phyloP scores from a whole-genome alignment of 2,888 invertebrate genomes.

The Cataglyphis albicans region DNA sequence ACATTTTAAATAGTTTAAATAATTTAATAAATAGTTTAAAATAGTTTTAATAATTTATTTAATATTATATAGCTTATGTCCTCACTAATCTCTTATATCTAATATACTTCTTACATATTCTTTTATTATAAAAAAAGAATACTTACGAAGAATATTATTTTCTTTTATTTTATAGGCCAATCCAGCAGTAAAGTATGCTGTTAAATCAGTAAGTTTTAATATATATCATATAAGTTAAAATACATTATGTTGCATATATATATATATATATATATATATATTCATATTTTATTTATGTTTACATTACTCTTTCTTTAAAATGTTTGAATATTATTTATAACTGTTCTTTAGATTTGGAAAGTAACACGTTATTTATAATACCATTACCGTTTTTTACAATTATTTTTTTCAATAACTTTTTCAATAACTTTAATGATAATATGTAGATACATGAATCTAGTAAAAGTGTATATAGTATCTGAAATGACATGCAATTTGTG shows the following conservation, averaged over 20 bases:
- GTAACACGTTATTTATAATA: too few species aligned
- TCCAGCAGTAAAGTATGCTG: conserved; percentile 97
- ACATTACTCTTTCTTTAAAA: not conserved
- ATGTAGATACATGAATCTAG: too few species aligned
- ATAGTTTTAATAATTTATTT: not conserved
- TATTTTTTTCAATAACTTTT: too few species aligned
- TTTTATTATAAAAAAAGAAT: conserved; percentile 8
- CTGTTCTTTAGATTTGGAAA: not conserved
- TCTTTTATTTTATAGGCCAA: conserved; percentile 91
- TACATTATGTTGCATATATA: conserved; percentile 6
- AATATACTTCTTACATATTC: not conserved
- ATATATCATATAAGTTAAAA: conserved; percentile 9
- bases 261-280: not conserved
- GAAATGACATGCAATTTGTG: too few species aligned
- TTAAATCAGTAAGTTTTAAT: conserved; percentile 94
- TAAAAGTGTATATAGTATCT: too few species aligned
- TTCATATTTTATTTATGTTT: too few species aligned
- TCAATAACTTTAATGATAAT: too few species aligned
- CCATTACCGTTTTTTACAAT: too few species aligned
- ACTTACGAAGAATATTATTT: conserved; percentile 32
- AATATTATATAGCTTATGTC: not conserved
- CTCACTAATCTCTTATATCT: not conserved
- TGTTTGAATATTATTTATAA: conserved; percentile 11
- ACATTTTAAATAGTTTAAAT: not conserved
- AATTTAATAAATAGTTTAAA: too few species aligned